Percentiles rank a stretch among this genome's conserved stretches.
These are phyloP conservation scores for Wasmannia auropunctata DNA, from an alignment of 1,140 invertebrate species.

Conservation along the genomic window DNA sequence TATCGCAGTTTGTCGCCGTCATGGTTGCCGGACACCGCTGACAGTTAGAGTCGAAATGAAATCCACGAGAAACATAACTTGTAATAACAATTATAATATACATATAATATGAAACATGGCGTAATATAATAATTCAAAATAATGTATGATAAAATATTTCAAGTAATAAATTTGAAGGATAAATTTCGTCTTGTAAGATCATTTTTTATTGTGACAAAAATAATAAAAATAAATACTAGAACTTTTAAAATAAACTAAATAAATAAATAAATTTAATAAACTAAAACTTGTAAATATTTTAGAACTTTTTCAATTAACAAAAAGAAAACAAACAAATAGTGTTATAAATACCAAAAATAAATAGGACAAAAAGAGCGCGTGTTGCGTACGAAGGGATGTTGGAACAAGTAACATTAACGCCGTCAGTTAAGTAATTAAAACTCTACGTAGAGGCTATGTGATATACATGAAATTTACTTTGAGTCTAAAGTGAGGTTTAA, in stretches of 20 bases:
- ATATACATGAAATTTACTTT: background rate
- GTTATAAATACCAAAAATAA: background rate
- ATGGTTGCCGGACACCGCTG: background rate
- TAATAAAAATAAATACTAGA: background rate
- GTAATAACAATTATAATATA: background rate
- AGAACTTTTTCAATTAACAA: too few species aligned
- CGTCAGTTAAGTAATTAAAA: slow-evolving; percentile 10
- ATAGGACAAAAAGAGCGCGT: background rate
- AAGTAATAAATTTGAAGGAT: background rate
- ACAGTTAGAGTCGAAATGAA: background rate
- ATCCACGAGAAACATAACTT: background rate
- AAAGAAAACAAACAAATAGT: background rate
- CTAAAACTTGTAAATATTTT: background rate
- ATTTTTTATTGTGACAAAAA: background rate
- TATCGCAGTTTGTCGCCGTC: slow-evolving; percentile 33
- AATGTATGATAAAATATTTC: background rate
- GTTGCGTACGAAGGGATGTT: background rate
- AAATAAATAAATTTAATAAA: too few species aligned
- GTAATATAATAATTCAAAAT: background rate
- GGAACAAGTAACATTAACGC: background rate
- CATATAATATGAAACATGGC: background rate
- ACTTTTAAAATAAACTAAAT: too few species aligned
- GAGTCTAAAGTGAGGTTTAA: background rate
- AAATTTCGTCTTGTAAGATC: background rate
- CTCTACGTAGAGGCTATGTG: background rate